Percentiles rank a stretch among this genome's conserved stretches.
These are phyloP conservation scores for Chrysocyon brachyurus DNA, from an alignment of 2,797 vertebrate species.

Conservation along the genomic window DNA sequence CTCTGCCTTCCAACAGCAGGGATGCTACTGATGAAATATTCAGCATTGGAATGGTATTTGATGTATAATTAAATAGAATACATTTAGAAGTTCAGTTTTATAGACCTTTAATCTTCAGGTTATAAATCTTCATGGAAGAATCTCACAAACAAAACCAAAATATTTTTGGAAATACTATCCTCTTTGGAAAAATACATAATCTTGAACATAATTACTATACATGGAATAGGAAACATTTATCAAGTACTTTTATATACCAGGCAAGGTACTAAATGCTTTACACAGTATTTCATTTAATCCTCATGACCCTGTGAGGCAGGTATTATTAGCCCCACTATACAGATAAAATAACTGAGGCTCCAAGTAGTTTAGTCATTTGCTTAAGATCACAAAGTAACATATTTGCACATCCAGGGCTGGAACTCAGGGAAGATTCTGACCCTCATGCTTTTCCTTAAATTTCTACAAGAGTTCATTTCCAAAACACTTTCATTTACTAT, in stretches of 20 bases:
- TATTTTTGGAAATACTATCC: conserved; percentile 63
- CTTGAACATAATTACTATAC: conserved; percentile 26
- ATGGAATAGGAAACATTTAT: conserved; percentile 33
- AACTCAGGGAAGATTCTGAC: not conserved
- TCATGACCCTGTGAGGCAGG: not conserved
- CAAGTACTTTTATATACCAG: not conserved
- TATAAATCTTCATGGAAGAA: conserved; percentile 68
- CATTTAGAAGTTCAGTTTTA: conserved; percentile 72
- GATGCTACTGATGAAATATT: conserved; percentile 82
- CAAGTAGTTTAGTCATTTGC: conserved; percentile 17
- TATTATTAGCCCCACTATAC: not conserved
- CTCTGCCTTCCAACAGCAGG: conserved; percentile 62
- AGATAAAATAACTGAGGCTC: not conserved
- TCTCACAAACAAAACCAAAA: conserved; percentile 63
- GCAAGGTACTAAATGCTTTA: not conserved
- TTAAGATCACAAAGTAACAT: not conserved
- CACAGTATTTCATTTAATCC: not conserved
- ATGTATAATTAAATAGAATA: conserved; percentile 82
- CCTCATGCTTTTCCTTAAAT: not conserved
- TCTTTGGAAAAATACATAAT: conserved; percentile 56
- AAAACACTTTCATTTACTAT: not conserved
- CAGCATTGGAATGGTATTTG: conserved; percentile 71
- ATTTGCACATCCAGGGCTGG: not conserved
- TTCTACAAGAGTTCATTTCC: conserved; percentile 32
- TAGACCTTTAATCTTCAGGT: conserved; percentile 70